A percentile compares a stretch with the other conserved stretches of the same genome.
Conservation (phyloP, 2,888 invertebrate species). For the Sipunculus nudus region DNA sequence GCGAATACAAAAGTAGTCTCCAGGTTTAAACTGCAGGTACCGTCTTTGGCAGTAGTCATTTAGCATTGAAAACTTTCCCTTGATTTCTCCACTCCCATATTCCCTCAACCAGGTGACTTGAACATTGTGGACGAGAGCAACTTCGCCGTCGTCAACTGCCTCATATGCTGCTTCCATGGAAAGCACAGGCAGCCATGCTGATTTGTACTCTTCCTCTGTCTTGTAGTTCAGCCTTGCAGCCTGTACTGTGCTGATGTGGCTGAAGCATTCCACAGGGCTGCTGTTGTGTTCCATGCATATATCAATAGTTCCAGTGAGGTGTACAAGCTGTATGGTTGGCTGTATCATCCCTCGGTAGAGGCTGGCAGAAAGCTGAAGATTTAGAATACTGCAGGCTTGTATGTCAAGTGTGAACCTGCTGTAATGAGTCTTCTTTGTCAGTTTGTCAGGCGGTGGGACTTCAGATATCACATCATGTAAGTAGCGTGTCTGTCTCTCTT, state of each 20-base stretch:
- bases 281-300: conserved; percentile 56
- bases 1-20: too few relatives aligned
- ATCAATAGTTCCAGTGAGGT: conserved; percentile 47
- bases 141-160: conserved; percentile 44
- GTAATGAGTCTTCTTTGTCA: conserved; percentile 18
- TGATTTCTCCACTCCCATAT: too few relatives aligned
- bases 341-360: conserved; percentile 44
- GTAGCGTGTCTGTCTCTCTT: conserved; percentile 1
- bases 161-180: conserved; percentile 50
- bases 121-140: conserved; percentile 50
- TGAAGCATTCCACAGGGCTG: conserved; percentile 46
- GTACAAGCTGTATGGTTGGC: conserved; percentile 54
- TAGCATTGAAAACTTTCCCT: too few relatives aligned
- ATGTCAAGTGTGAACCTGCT: conserved; percentile 33
- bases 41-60: too few relatives aligned
- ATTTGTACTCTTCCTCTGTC: conserved; percentile 45
- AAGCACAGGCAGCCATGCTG: conserved; percentile 51
- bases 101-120: conserved; percentile 45
- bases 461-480: conserved; percentile 39
- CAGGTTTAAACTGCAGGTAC: too few relatives aligned
- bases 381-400: conserved; percentile 41
- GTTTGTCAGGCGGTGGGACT: too few relatives aligned
- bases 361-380: conserved; percentile 49
- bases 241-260: conserved; percentile 4
- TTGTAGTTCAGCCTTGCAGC: conserved; percentile 37